These are phyloP conservation scores for Caranx ignobilis DNA, from an alignment of 2,113 vertebrate species.

Conservation along the genomic window DNA sequence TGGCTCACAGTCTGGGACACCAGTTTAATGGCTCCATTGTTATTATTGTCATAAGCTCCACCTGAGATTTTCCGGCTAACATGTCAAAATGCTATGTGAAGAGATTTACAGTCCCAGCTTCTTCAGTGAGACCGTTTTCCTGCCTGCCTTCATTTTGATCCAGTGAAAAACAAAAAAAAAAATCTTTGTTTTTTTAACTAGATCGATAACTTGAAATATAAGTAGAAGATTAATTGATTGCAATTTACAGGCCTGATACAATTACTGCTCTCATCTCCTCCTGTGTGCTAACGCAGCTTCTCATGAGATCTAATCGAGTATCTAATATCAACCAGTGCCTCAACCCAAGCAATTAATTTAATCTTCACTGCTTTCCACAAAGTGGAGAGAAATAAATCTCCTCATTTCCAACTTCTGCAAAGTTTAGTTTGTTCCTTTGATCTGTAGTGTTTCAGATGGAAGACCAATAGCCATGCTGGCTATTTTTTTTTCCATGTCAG, in stretches of 20 bases:
- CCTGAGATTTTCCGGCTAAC: neutral
- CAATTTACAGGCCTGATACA: conserved; percentile 14
- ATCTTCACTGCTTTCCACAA: conserved; percentile 7
- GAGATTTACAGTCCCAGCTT: neutral
- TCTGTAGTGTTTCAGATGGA: conserved; percentile 17
- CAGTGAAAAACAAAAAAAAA: neutral
- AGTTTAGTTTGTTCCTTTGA: neutral
- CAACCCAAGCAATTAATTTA: conserved; percentile 37
- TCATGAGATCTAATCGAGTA: conserved; percentile 45
- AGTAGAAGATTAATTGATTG: neutral
- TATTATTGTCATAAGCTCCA: neutral
- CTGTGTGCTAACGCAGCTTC: conserved; percentile 13
- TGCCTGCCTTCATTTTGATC: neutral
- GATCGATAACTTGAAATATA: conserved; percentile 3
- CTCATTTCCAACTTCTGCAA: conserved; percentile 1
- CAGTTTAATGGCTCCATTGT: no score
- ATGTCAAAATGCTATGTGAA: neutral
- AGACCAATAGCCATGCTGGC: neutral
- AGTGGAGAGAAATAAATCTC: neutral
- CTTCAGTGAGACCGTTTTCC: neutral
- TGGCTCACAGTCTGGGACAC: neutral
- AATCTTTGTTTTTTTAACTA: neutral
- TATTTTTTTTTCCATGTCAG: conserved; percentile 10
- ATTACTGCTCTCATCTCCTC: conserved; percentile 8
- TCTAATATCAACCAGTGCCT: conserved; percentile 26